Percentiles rank a stretch among this genome's conserved stretches.
Evolutionary conservation across 1,140 invertebrate species (phyloP).

Genomic region (Bombus confusus): DNA sequence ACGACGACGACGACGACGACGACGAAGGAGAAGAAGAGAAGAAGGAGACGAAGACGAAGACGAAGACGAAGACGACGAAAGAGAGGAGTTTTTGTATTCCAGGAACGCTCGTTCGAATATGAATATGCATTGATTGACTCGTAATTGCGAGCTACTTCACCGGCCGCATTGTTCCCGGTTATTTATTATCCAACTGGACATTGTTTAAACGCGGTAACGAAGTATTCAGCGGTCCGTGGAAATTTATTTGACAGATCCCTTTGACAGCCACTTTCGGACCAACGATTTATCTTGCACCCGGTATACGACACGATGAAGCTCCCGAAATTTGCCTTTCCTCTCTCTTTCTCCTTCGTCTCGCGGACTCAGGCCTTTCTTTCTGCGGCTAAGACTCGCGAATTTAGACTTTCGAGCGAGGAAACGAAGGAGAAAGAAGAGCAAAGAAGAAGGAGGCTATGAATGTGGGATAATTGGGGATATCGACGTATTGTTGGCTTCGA

Average conservation of each 20-base stretch:
- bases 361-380: background rate
- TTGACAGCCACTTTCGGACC: slow-evolving; percentile 42
- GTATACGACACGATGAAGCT: background rate
- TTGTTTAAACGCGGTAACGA: slow-evolving; percentile 68
- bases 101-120: slow-evolving; percentile 68
- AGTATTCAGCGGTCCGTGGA: slow-evolving; percentile 54
- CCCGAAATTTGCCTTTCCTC: background rate
- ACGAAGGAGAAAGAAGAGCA: background rate
- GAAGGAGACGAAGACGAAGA: background rate
- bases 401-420: background rate
- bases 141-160: slow-evolving; percentile 69
- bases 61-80: slow-evolving; percentile 31
- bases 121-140: slow-evolving; percentile 72
- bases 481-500: background rate
- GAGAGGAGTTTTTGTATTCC: slow-evolving; percentile 68
- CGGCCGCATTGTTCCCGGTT: slow-evolving; percentile 62
- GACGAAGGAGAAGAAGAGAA: background rate
- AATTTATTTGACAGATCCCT: slow-evolving; percentile 58
- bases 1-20: slow-evolving; percentile 17
- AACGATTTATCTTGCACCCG: slow-evolving; percentile 55
- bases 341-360: background rate
- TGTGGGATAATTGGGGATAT: slow-evolving; percentile 5
- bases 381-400: background rate
- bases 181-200: slow-evolving; percentile 62
- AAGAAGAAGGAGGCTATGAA: background rate